Base-by-base conservation (phyloP, 2,888 invertebrate species). In the Andrena praecox region DNA sequence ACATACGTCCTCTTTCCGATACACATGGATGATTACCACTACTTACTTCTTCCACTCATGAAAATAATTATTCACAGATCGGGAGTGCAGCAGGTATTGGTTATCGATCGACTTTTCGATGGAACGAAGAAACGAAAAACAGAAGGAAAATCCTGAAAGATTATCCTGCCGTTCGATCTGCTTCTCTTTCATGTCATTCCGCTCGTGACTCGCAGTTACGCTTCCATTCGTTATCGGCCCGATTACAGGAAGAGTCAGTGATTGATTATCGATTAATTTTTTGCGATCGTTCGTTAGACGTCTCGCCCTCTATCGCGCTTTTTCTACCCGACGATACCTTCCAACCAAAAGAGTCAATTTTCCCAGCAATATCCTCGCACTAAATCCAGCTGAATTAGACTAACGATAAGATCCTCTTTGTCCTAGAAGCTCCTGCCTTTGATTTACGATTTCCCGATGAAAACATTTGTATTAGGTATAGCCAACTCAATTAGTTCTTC, bases 221-320 rank as follows among this genome's bases (percentile, higher is more conserved):
- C 48, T 64, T 72, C 24, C n/a, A 8, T 59, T 66, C 59, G 59
- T 50, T 50, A 59, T 20, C 59, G 7, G 29, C 10, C 68, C 48
- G 48, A 75, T 79, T 76, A 42, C 76, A 70, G 54, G 42, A 60
- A 64, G 33, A 16, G 27, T 0, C 68, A 8, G 27, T 70, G 70
- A 80, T 80, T 64, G 77, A 69, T 75, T 76, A 76, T 80, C 66
- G 70, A 76, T 66, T 63, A 50, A 70, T 52, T 48, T 29, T 74
- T 68, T 56, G 6, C 59, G 12, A 42, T 42, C 42, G 42, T 42
- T 42, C 42, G 42, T 42, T 42, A 42, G 5, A 16, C 42, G 4
- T 1, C 5, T 12, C 42, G 12, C 42, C 42, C 12, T 42, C 42
- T 42, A 12, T 12, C 12, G 16, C 1, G 4, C 52, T 12, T n/a